Base-by-base conservation (phyloP, 2,888 invertebrate genomes). In the Idaea biselata region DNA sequence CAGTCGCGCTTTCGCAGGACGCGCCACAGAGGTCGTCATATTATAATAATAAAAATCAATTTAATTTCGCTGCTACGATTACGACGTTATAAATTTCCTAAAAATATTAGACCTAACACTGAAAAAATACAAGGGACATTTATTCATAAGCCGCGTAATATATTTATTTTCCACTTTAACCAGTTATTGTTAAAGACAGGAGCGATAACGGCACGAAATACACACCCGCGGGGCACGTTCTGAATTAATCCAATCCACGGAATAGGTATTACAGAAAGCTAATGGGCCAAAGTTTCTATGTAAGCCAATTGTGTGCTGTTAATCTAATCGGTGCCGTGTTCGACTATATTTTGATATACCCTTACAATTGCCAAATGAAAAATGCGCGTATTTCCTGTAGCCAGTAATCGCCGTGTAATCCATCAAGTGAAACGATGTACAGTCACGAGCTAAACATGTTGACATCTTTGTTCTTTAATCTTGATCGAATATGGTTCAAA, bases 311-410 rank as follows among this genome's bases (percentile, higher is more conserved):
- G 87, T 88, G 79, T 83, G 81, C 79, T 76, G 82, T 81, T 89
- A 90, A 90, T 91, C 91, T 91, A 87, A 91, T 91, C 91, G 88
- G 80, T 81, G 82, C 80, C 83, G 82, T 90, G 89, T 91, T 84
- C 80, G 82, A 82, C 86, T 83, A 84, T 88, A 85, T 88, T 89
- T 86, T 86, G 84, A 88, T 88, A 87, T 81, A 82, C 81, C 76
- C 82, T 82, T 84, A 86, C 89, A 86, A 89, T 89, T 89, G 90
- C 86, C 88, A 85, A 89, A 91, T 89, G 88, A 90, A 91, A 91
- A 89, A 91, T 87, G 87, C 86, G 88, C 83, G 84, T 87, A 88
- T 89, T 89, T 90, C 87, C 90, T 87, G 90, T 84, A 82, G 80
- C 63, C 79, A 73, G 81, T 90, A 91, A 90, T 89, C 87, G 87